Conservation (phyloP, 1,140 invertebrate genomes). For the Camponotus vicinus region DNA sequence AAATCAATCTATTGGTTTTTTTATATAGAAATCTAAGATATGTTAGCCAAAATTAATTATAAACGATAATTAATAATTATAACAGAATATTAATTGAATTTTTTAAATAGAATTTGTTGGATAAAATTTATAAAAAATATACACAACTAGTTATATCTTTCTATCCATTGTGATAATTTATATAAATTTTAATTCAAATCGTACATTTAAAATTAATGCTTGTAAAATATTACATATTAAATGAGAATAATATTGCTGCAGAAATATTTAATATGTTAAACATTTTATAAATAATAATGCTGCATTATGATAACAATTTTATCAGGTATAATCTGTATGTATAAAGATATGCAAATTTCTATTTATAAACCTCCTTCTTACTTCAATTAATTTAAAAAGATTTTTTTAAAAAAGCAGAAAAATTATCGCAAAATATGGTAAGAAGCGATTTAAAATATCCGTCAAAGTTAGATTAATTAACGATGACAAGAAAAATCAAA, state of each 20-base stretch:
- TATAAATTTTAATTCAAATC: neutral
- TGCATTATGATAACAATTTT: slow-evolving; percentile 1
- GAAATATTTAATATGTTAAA: neutral
- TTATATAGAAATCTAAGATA: neutral
- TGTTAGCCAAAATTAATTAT: neutral
- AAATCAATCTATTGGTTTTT: neutral
- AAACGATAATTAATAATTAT: neutral
- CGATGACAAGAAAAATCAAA: neutral
- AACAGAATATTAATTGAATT: neutral
- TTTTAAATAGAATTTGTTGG: neutral
- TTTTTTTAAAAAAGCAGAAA: too few species aligned
- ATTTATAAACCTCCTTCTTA: neutral
- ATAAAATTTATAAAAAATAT: neutral
- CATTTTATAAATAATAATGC: slow-evolving; percentile 1
- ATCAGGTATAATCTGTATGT: neutral
- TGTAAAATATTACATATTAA: slow-evolving; percentile 3
- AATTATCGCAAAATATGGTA: neutral
- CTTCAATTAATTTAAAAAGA: too few species aligned
- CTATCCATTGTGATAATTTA: neutral
- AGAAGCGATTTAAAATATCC: slow-evolving; percentile 1
- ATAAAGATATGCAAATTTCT: neutral
- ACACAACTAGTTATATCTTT: neutral
- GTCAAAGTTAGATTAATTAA: slow-evolving; percentile 32
- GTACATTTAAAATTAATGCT: neutral
- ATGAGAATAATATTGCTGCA: neutral